phyloP scores from a whole-genome alignment of 2,888 invertebrate genomes.

The Folsomia manolachei region DNA sequence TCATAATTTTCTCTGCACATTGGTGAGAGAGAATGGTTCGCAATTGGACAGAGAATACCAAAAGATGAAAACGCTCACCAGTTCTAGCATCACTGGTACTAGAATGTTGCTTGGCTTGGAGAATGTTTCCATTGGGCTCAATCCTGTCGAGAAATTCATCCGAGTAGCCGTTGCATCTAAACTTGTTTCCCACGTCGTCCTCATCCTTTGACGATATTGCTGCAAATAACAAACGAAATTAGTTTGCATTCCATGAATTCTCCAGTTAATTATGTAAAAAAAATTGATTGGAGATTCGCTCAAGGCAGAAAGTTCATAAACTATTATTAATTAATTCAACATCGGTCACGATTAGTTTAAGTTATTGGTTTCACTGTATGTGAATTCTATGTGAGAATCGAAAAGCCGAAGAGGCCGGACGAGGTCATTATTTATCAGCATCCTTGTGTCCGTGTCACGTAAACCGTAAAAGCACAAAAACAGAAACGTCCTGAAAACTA shows the following conservation, averaged over 20 bases:
- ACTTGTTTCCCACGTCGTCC: slow-evolving; percentile 74
- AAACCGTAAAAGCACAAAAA: neutral
- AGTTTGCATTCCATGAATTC: too few species aligned
- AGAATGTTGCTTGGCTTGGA: slow-evolving; percentile 70
- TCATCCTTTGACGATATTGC: slow-evolving; percentile 92
- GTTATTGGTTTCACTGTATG: too few species aligned
- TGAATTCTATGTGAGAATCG: too few species aligned
- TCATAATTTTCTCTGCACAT: neutral
- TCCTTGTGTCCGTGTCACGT: neutral
- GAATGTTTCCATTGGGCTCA: slow-evolving; percentile 91
- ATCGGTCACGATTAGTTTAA: too few species aligned
- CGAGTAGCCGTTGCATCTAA: slow-evolving; percentile 88
- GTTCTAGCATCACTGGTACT: slow-evolving; percentile 48
- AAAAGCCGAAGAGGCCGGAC: too few species aligned
- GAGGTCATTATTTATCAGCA: too few species aligned
- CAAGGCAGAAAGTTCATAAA: too few species aligned
- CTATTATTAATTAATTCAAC: too few species aligned
- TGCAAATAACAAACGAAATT: slow-evolving; percentile 63
- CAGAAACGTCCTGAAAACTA: neutral
- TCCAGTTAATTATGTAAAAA: too few species aligned
- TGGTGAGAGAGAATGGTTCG: neutral
- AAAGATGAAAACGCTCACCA: slow-evolving; percentile 39
- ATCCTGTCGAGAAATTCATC: slow-evolving; percentile 90
- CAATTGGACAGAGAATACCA: neutral
- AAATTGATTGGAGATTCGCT: too few species aligned